phyloP scores from a whole-genome alignment of 2,113 vertebrate genomes.

The Channa maculata region DNA sequence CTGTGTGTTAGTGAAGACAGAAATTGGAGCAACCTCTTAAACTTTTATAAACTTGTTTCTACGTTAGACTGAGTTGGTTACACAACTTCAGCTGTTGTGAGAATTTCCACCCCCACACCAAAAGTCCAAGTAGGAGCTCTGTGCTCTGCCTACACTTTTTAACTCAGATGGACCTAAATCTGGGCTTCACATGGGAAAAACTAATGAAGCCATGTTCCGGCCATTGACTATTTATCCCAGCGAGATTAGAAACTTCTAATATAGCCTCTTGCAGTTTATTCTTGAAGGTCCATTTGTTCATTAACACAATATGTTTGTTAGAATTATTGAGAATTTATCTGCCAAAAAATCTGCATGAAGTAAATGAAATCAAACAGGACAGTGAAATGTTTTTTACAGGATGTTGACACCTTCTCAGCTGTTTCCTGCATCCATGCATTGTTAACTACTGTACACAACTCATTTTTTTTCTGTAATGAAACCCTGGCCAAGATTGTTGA shows the following conservation, averaged over 20 bases:
- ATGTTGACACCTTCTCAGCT: background rate
- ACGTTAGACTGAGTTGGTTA: slow-evolving; percentile 11
- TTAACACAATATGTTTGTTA: slow-evolving; percentile 17
- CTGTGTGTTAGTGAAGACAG: slow-evolving; percentile 25
- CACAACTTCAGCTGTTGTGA: slow-evolving; percentile 58
- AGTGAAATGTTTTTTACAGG: slow-evolving; percentile 1
- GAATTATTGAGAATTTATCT: slow-evolving; percentile 11
- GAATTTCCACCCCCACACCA: slow-evolving; percentile 61
- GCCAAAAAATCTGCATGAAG: slow-evolving; percentile 42
- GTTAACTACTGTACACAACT: background rate
- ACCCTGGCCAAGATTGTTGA: slow-evolving; percentile 33
- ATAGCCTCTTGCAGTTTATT: slow-evolving; percentile 3
- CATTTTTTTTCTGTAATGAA: slow-evolving; percentile 39
- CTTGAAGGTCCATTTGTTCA: slow-evolving; percentile 4
- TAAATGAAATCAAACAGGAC: slow-evolving; percentile 8
- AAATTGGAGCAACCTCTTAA: slow-evolving; percentile 46
- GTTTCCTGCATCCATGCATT: slow-evolving; percentile 5
- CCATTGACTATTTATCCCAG: slow-evolving; percentile 35
- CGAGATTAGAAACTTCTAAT: background rate
- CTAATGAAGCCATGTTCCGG: slow-evolving; percentile 6
- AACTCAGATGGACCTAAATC: slow-evolving; percentile 32
- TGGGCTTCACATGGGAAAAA: background rate
- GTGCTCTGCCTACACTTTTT: slow-evolving; percentile 29
- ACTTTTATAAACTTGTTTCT: slow-evolving; percentile 9
- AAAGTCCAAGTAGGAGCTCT: slow-evolving; percentile 41